phyloP scores from a whole-genome alignment of 2,888 invertebrate species.

The Sceliomorpha sp. region DNA sequence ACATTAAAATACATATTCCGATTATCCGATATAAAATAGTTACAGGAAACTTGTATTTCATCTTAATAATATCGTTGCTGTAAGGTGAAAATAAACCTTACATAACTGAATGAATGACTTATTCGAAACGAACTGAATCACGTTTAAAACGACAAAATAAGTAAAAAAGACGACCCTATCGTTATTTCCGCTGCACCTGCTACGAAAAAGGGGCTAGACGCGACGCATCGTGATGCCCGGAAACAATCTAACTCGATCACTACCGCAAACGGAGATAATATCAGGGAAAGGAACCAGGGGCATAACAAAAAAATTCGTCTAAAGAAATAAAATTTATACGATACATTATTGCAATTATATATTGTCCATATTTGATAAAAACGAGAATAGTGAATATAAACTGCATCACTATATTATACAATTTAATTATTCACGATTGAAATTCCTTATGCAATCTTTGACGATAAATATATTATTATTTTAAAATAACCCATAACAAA shows the following conservation, averaged over 20 bases:
- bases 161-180: conserved; percentile 30
- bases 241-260: conserved; percentile 40
- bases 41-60: conserved; percentile 22
- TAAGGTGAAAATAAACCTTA: conserved; percentile 30
- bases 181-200: conserved; percentile 59
- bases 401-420: too few relatives aligned
- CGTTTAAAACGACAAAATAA: conserved; percentile 44
- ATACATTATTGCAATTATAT: too few relatives aligned
- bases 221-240: conserved; percentile 48
- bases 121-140: conserved; percentile 38
- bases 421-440: too few relatives aligned
- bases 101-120: conserved; percentile 33
- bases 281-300: too few relatives aligned
- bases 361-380: too few relatives aligned
- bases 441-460: too few relatives aligned
- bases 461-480: too few relatives aligned
- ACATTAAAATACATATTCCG: too few relatives aligned
- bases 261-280: conserved; percentile 21
- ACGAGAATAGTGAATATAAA: too few relatives aligned
- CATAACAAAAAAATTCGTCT: conserved; percentile 3
- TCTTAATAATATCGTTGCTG: conserved; percentile 18
- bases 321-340: conserved; percentile 12
- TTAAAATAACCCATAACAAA: too few relatives aligned
- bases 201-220: conserved; percentile 53
- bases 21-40: too few relatives aligned